Evolutionary conservation across 2,797 vertebrate genomes (phyloP).

Genomic region (Sebastes hopkinsi): DNA sequence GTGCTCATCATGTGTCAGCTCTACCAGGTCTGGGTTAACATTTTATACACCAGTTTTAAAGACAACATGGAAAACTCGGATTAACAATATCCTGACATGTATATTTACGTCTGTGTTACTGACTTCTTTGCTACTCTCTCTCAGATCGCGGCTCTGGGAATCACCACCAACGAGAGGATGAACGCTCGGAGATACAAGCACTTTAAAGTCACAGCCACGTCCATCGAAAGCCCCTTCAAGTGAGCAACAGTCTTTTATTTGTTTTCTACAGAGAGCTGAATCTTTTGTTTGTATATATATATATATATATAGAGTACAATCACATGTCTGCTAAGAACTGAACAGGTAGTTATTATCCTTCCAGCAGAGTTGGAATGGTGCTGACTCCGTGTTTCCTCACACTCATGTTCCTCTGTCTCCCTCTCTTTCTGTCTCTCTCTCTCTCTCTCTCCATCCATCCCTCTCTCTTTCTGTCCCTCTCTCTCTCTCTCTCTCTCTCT

Average conservation of each 20-base stretch:
- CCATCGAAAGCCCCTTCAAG: constrained; percentile 99
- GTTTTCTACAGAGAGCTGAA: neutral
- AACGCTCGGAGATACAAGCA: constrained; percentile 99
- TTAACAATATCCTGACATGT: neutral
- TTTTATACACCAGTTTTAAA: too few relatives aligned
- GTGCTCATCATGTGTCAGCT: constrained; percentile 99
- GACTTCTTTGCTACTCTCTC: neutral
- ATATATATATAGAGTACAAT: too few relatives aligned
- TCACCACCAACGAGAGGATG: constrained; percentile 99
- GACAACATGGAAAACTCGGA: too few relatives aligned
- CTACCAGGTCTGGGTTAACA: constrained; percentile 86
- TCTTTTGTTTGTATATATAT: too few relatives aligned
- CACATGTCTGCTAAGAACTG: too few relatives aligned
- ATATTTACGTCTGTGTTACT: neutral
- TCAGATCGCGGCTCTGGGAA: constrained; percentile 96
- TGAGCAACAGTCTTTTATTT: constrained; percentile 68
- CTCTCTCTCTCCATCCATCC: neutral
- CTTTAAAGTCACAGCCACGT: constrained; percentile 99
- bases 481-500: neutral
- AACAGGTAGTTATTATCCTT: too few relatives aligned
- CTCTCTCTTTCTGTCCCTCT: neutral
- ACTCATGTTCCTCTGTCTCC: too few relatives aligned
- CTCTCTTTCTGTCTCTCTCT: neutral
- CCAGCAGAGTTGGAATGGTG: too few relatives aligned
- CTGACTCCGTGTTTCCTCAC: neutral